Conservation (phyloP, 2,888 invertebrate genomes). For the Conus canariensis region DNA sequence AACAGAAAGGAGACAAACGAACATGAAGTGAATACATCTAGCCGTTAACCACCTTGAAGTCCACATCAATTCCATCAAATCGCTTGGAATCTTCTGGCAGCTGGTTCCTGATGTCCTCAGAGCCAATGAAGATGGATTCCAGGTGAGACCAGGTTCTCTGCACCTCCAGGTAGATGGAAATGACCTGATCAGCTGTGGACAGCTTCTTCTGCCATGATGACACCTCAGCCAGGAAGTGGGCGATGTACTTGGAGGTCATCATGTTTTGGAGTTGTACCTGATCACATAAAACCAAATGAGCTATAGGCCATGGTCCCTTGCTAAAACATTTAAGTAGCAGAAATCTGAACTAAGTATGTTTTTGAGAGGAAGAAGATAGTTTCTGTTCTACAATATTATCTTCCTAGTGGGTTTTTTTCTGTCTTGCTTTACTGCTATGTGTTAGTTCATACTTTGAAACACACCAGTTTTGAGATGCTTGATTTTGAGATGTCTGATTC, state of each 20-base stretch:
- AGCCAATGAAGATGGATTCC: slow-evolving; percentile 98
- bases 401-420: too few relatives aligned
- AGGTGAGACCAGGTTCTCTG: slow-evolving; percentile 98
- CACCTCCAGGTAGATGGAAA: slow-evolving; percentile 89
- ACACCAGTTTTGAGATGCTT: too few relatives aligned
- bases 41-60: slow-evolving; percentile 86
- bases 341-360: too few relatives aligned
- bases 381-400: too few relatives aligned
- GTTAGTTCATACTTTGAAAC: too few relatives aligned
- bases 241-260: slow-evolving; percentile 97
- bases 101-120: slow-evolving; percentile 96
- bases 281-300: neutral
- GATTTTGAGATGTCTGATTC: too few relatives aligned
- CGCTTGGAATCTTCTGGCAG: slow-evolving; percentile 94
- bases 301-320: too few relatives aligned
- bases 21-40: too few relatives aligned
- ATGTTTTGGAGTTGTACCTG: slow-evolving; percentile 96
- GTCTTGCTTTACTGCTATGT: too few relatives aligned
- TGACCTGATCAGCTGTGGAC: slow-evolving; percentile 93
- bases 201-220: slow-evolving; percentile 96
- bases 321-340: too few relatives aligned
- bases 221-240: slow-evolving; percentile 96
- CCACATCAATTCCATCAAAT: slow-evolving; percentile 93
- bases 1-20: too few relatives aligned
- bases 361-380: too few relatives aligned